Conservation (phyloP, 2,797 vertebrate species). For the Enteromius thamalakanensis region DNA sequence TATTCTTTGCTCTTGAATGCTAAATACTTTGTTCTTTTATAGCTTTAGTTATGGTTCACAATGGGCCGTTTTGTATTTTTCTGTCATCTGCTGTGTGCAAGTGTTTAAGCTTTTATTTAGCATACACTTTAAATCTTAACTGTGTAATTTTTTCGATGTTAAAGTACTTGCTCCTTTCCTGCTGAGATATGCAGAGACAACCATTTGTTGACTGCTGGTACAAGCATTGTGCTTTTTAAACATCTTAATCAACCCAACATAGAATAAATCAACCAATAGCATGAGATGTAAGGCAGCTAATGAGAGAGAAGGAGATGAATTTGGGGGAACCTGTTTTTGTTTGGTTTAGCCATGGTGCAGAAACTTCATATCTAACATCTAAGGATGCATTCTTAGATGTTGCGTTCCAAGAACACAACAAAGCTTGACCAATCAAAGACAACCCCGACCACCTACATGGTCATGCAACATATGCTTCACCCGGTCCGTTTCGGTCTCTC, state of each 20-base stretch:
- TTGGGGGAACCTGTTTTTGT: not conserved
- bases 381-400: conserved; percentile 4
- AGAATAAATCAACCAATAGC: not conserved
- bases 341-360: not conserved
- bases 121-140: conserved; percentile 7
- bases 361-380: not conserved
- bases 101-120: not conserved
- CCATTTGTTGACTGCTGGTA: not conserved
- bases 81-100: conserved; percentile 8
- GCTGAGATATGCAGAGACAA: not conserved
- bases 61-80: not conserved
- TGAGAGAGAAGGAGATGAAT: not conserved
- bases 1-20: not conserved
- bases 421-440: conserved; percentile 24
- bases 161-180: not conserved
- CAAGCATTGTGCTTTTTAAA: not conserved
- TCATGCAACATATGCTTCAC: conserved; percentile 37
- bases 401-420: conserved; percentile 10
- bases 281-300: not conserved
- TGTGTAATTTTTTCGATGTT: not conserved
- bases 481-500: conserved; percentile 26
- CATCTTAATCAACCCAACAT: not conserved
- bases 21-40: not conserved
- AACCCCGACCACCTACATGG: conserved; percentile 9
- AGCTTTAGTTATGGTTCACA: not conserved